Conservation (phyloP, 1,140 invertebrate genomes). For the Holcopasites calliopsidis region DNA sequence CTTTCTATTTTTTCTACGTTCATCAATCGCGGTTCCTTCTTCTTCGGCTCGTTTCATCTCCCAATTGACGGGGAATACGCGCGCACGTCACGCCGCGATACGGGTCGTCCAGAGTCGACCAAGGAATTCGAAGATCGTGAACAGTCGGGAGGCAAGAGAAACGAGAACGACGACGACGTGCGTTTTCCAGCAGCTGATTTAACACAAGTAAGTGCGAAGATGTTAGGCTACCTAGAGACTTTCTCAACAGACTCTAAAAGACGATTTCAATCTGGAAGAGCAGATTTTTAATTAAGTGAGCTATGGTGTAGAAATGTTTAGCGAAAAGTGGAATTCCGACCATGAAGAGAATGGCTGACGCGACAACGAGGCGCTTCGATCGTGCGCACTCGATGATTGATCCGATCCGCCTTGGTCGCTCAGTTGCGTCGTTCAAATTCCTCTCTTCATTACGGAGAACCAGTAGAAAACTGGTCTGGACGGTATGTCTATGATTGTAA, state of each 20-base stretch:
- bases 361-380: background rate
- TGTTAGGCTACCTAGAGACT: too few species aligned
- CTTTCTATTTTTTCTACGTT: background rate
- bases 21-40: too few species aligned
- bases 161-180: background rate
- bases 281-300: too few species aligned
- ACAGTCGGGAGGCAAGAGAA: background rate
- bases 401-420: background rate
- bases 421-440: background rate
- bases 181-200: too few species aligned
- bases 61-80: background rate
- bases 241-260: too few species aligned
- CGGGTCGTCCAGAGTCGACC: background rate
- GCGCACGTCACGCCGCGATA: background rate
- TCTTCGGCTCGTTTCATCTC: background rate
- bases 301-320: too few species aligned
- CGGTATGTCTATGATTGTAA: too few species aligned
- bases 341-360: background rate
- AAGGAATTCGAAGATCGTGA: background rate
- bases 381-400: background rate
- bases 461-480: too few species aligned
- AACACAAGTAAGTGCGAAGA: too few species aligned
- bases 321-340: too few species aligned
- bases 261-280: background rate
- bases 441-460: background rate